These are phyloP conservation scores for Petrocephalus sullivani DNA, from an alignment of 2,797 vertebrate species.

Conservation along the genomic window DNA sequence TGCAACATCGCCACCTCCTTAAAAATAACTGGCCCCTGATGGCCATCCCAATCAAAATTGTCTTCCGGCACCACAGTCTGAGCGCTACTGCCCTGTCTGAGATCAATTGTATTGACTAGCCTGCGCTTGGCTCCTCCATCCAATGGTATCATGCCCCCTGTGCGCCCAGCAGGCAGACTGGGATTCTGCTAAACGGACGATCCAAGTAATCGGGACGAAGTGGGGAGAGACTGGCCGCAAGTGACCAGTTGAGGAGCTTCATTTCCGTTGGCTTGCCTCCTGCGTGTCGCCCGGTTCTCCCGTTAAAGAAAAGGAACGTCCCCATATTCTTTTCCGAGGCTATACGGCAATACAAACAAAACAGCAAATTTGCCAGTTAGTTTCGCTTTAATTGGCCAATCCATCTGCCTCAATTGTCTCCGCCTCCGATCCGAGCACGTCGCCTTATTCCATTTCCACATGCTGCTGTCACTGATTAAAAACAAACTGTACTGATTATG, in stretches of 20 bases:
- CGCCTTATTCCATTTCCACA: neutral
- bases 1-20: neutral
- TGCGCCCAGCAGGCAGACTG: neutral
- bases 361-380: neutral
- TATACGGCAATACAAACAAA: neutral
- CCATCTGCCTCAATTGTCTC: neutral
- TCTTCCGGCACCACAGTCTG: slow-evolving; percentile 22
- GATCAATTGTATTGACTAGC: slow-evolving; percentile 30
- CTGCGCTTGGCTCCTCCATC: neutral
- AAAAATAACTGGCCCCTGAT: neutral
- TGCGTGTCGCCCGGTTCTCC: neutral
- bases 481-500: neutral
- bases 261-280: neutral
- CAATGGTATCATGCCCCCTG: neutral
- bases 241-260: neutral
- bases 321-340: neutral
- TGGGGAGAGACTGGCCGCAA: neutral
- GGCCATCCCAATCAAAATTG: slow-evolving; percentile 17
- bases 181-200: neutral
- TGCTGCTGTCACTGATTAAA: neutral
- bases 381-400: slow-evolving; percentile 5
- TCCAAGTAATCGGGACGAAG: neutral
- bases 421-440: neutral
- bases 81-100: slow-evolving; percentile 30
- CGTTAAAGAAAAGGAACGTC: neutral